Base-by-base conservation (phyloP, 2,888 invertebrate genomes). In the Eubasilissa splendida region DNA sequence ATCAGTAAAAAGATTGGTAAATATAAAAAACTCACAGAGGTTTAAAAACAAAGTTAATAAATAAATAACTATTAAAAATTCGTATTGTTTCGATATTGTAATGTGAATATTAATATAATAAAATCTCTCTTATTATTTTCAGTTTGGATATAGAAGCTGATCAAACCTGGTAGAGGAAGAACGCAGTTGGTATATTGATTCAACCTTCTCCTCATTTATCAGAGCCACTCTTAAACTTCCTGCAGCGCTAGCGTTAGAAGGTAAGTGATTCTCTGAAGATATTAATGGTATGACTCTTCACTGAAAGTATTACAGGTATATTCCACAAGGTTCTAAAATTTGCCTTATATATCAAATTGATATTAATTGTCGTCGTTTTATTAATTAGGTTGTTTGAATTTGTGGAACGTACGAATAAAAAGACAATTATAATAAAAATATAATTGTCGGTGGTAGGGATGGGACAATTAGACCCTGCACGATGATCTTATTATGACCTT, bases 161-260 rank as follows among this genome's bases (percentile, higher is more conserved):
- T 11, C 53, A 52, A 70, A 8, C 53, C 71, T 71, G 71, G 53
- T 52, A 52, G 14, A 71, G 9, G 71, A 71, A 52, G n/a, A 54
- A 7, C 71, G 31, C 9, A 22, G 14, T 54, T 71, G 71, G 71
- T 71, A 53, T 33, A 14, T 53, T 12, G 71, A 14, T 0, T 71
- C 71, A 10, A 22, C 14, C 14, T 71, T 54, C 54, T 50, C 71
- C 4, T 71, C 71, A 4, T 4, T 31, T 14, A 53, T 71, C 71
- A 52, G 54, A 22, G n/a, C 31, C 11, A 12, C 53, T 11, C 22
- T 71, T 4, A 66, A 42, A 7, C 66, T 66, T 50, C 3, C 66
- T 12, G n/a, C 42, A n/a, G 42, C 50, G n/a, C 7, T 42, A 1
- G 0, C 50, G 11, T 66, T 66, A 33, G 50, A 66, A 66, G 66